Conservation (phyloP, 2,797 vertebrate species). For the Crenuchus spilurus region DNA sequence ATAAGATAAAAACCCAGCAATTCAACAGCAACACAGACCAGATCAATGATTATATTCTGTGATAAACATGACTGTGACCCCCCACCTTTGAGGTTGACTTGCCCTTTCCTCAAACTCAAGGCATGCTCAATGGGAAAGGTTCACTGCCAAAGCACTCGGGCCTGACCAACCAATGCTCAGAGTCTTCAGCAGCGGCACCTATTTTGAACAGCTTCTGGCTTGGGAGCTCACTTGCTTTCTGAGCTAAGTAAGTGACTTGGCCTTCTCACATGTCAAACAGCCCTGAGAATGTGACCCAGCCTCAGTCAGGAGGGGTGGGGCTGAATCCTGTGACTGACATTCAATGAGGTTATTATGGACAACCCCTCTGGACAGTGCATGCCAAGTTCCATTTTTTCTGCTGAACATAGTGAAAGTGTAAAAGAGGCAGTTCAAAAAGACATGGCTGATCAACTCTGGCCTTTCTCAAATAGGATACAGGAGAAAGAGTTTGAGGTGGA, state of each 20-base stretch:
- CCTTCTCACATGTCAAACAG: constrained; percentile 82
- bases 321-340: constrained; percentile 53
- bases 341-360: constrained; percentile 29
- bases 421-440: not conserved
- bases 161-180: constrained; percentile 16
- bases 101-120: constrained; percentile 43
- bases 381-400: not conserved
- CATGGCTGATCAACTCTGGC: too few relatives aligned
- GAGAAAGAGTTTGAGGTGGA: too few relatives aligned
- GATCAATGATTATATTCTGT: not conserved
- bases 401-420: constrained; percentile 9
- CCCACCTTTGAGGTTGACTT: constrained; percentile 5
- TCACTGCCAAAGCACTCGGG: not conserved
- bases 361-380: not conserved
- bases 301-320: constrained; percentile 60
- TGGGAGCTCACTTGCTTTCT: constrained; percentile 47
- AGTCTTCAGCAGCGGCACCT: constrained; percentile 48
- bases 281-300: constrained; percentile 78
- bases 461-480: not conserved
- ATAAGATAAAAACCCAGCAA: not conserved
- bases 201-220: constrained; percentile 72
- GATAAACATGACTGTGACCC: constrained; percentile 21
- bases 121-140: constrained; percentile 13
- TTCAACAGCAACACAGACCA: not conserved
- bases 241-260: constrained; percentile 66